A percentile compares a stretch with the other conserved stretches of the same genome.
These are phyloP conservation scores for Spilarctia lutea DNA, from an alignment of 2,888 invertebrate genomes.

Conservation along the genomic window DNA sequence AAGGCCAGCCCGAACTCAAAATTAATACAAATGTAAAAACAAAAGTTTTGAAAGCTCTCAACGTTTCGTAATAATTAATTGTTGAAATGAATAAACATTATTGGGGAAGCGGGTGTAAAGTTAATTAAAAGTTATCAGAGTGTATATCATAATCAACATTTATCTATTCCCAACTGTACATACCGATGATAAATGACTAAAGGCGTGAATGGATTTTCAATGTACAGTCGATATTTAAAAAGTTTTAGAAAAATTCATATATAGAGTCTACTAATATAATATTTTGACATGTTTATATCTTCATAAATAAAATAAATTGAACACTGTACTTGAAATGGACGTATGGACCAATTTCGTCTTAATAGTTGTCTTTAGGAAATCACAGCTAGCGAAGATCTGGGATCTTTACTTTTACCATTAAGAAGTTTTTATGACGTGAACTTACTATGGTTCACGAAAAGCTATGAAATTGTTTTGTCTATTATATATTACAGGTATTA, in stretches of 20 bases:
- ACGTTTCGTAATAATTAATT: slow-evolving; percentile 53
- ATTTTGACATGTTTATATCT: neutral
- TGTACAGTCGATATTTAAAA: slow-evolving; percentile 18
- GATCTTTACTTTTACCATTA: no score
- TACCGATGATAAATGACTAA: slow-evolving; percentile 33
- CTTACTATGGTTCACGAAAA: no score
- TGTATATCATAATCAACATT: slow-evolving; percentile 43
- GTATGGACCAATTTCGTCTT: neutral
- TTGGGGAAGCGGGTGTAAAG: slow-evolving; percentile 48
- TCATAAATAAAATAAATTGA: neutral
- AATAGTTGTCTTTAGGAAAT: neutral
- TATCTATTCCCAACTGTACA: slow-evolving; percentile 35
- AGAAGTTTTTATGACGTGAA: no score
- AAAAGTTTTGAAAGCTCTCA: slow-evolving; percentile 46
- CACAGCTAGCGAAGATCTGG: neutral
- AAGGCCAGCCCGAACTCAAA: slow-evolving; percentile 26
- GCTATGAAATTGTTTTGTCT: no score
- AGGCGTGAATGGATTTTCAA: slow-evolving; percentile 34
- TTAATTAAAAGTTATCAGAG: slow-evolving; percentile 54
- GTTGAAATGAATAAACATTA: slow-evolving; percentile 53
- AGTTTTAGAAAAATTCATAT: neutral
- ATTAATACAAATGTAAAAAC: slow-evolving; percentile 41
- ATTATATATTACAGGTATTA: no score
- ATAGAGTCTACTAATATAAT: neutral
- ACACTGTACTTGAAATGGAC: neutral